A percentile compares a stretch with the other conserved stretches of the same genome.
Conservation (phyloP, 2,888 invertebrate species). For the Crioceris asparagi region DNA sequence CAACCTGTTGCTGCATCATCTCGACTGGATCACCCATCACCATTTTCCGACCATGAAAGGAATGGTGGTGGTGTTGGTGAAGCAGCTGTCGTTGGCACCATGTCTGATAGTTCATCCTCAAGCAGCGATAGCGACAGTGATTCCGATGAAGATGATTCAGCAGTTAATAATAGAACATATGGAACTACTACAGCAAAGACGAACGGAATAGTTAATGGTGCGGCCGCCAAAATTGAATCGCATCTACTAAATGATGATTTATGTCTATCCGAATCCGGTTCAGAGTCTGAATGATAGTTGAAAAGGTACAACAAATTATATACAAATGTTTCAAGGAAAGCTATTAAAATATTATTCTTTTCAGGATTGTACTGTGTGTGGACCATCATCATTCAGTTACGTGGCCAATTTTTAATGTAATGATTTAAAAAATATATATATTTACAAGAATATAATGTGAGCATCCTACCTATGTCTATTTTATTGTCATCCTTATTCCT, state of each 20-base stretch:
- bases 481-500: too few species aligned
- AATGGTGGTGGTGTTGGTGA: too few species aligned
- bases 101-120: conserved; percentile 32
- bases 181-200: conserved; percentile 17
- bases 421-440: too few species aligned
- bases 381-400: too few species aligned
- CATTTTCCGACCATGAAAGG: conserved; percentile 19
- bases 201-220: conserved; percentile 39
- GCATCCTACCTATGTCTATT: too few species aligned
- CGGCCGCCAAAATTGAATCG: conserved; percentile 30
- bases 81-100: conserved; percentile 33
- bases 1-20: not conserved
- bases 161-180: conserved; percentile 4
- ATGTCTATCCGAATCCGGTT: conserved; percentile 77
- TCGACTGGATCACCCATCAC: too few species aligned
- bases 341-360: too few species aligned
- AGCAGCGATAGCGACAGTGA: conserved; percentile 37
- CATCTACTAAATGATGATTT: conserved; percentile 73
- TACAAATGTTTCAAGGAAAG: too few species aligned
- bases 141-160: conserved; percentile 22
- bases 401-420: too few species aligned
- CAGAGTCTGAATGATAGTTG: conserved; percentile 29
- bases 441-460: too few species aligned
- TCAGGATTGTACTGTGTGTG: too few species aligned
- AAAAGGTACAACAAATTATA: too few species aligned